Percentiles rank a stretch among this genome's conserved stretches.
Evolutionary conservation across 2,888 invertebrate genomes (phyloP).

Genomic region (Eudemis profundana): DNA sequence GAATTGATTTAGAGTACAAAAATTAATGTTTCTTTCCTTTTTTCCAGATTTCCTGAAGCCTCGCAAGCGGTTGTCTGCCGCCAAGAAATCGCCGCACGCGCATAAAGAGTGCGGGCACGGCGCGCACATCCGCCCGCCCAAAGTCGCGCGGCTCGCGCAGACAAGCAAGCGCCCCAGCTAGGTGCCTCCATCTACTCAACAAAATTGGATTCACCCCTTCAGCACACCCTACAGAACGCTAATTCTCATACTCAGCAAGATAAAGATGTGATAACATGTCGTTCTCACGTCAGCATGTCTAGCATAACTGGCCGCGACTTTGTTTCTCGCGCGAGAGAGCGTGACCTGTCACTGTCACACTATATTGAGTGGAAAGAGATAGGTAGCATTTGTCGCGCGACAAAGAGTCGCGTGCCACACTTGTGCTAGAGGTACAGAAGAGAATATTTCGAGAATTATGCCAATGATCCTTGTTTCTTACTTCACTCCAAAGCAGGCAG

Average conservation of each 20-base stretch:
- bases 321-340: too few relatives aligned
- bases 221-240: background rate
- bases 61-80: constrained; percentile 85
- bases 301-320: too few relatives aligned
- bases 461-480: too few relatives aligned
- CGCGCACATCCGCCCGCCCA: constrained; percentile 79
- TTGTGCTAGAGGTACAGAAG: too few relatives aligned
- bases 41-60: constrained; percentile 89
- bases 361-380: too few relatives aligned
- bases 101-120: constrained; percentile 79
- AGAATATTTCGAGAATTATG: background rate
- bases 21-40: constrained; percentile 46
- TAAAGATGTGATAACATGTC: background rate
- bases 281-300: too few relatives aligned
- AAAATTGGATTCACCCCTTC: constrained; percentile 49
- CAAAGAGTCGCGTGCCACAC: too few relatives aligned
- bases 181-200: constrained; percentile 53
- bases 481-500: constrained; percentile 30
- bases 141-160: constrained; percentile 76
- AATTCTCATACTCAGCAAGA: background rate
- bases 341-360: too few relatives aligned
- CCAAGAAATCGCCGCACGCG: constrained; percentile 78
- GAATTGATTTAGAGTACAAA: constrained; percentile 5
- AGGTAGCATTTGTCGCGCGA: too few relatives aligned
- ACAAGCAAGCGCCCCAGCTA: constrained; percentile 78